phyloP scores from a whole-genome alignment of 2,797 vertebrate genomes.

The Enteromius fasciolatus region DNA sequence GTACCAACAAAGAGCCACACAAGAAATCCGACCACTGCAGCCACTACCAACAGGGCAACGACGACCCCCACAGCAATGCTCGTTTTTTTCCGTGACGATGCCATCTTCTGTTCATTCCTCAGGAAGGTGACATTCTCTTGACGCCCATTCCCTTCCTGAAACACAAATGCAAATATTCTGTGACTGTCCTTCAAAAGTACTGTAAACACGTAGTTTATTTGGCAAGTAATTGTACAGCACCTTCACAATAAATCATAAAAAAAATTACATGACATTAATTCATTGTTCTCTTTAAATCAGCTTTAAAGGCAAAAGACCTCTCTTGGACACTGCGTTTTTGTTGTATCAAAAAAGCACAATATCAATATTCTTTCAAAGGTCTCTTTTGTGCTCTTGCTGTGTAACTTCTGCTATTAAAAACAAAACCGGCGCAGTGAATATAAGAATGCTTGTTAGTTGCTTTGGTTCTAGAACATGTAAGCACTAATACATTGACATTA shows the following conservation, averaged over 20 bases:
- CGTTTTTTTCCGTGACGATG: slow-evolving; percentile 39
- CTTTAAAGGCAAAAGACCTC: neutral
- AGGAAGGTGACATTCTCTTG: slow-evolving; percentile 72
- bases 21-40: slow-evolving; percentile 70
- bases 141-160: slow-evolving; percentile 59
- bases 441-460: neutral
- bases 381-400: neutral
- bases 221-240: neutral
- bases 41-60: slow-evolving; percentile 64
- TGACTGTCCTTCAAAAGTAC: neutral
- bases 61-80: slow-evolving; percentile 65
- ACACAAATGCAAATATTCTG: neutral
- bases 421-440: neutral
- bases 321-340: neutral
- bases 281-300: neutral
- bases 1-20: slow-evolving; percentile 78
- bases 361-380: no score
- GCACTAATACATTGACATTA: neutral
- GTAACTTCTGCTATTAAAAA: neutral
- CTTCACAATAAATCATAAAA: neutral
- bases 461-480: neutral
- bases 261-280: neutral
- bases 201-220: neutral
- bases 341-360: neutral
- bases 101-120: slow-evolving; percentile 63